Conservation (phyloP, 2,888 invertebrate species). For the Campoplex nolae region DNA sequence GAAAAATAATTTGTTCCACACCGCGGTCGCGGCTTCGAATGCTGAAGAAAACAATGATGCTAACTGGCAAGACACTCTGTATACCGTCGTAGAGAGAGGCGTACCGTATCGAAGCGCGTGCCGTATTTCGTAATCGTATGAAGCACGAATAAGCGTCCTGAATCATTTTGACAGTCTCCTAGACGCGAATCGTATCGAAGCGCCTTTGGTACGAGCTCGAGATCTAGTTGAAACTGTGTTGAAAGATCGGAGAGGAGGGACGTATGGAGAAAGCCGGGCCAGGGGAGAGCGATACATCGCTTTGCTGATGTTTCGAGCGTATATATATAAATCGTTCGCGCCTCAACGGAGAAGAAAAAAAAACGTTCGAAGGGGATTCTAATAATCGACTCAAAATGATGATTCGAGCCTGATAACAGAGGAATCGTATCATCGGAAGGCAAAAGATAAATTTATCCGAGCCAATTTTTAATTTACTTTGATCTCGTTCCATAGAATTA, state of each 20-base stretch:
- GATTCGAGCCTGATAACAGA: neutral
- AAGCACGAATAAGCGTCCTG: slow-evolving; percentile 64
- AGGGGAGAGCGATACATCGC: neutral
- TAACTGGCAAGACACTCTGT: neutral
- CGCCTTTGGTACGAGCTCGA: slow-evolving; percentile 23
- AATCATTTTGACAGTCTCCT: slow-evolving; percentile 17
- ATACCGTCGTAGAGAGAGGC: neutral
- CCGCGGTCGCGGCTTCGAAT: neutral
- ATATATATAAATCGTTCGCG: no score
- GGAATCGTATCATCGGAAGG: neutral
- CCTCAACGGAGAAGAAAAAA: neutral
- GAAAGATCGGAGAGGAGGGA: neutral
- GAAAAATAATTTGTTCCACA: no score
- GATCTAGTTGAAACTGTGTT: neutral
- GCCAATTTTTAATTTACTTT: neutral
- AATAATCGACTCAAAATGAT: neutral
- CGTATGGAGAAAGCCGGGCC: neutral
- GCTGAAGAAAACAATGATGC: neutral
- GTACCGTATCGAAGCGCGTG: slow-evolving; percentile 14
- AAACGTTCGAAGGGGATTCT: neutral
- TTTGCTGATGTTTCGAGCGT: neutral
- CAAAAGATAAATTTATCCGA: neutral
- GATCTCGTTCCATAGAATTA: neutral
- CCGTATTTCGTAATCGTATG: slow-evolving; percentile 51
- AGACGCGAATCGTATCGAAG: slow-evolving; percentile 44